Evolutionary conservation across 1,140 invertebrate species (phyloP).

Genomic region (Agrypnia vestita): DNA sequence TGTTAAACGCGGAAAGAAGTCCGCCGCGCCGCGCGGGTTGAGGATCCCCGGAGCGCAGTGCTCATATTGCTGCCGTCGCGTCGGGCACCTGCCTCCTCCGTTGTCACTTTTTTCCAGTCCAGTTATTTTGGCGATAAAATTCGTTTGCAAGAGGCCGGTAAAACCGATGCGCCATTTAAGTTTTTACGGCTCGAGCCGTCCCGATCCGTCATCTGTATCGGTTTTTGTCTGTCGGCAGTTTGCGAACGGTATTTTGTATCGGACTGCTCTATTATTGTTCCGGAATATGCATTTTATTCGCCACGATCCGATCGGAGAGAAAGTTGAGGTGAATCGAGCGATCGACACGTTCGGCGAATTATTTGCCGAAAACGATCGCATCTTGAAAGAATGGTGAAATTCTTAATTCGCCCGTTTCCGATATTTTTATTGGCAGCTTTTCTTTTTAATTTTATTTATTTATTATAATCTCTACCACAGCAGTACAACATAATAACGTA

Average conservation of each 20-base stretch:
- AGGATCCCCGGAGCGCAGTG: not conserved
- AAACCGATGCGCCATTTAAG: not conserved
- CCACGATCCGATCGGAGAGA: slow-evolving; percentile 3
- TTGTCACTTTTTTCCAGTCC: slow-evolving; percentile 47
- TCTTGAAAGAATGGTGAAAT: no score
- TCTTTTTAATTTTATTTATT: no score
- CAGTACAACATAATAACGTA: no score
- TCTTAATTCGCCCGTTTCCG: no score
- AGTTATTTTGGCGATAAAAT: slow-evolving; percentile 51
- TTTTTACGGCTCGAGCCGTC: slow-evolving; percentile 11
- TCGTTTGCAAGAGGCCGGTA: not conserved
- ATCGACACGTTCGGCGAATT: slow-evolving; percentile 14
- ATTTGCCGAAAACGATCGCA: no score
- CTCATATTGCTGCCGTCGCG: slow-evolving; percentile 28
- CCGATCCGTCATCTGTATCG: not conserved
- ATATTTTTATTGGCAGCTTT: no score
- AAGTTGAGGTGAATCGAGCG: not conserved
- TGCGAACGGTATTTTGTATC: slow-evolving; percentile 5
- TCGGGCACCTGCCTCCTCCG: slow-evolving; percentile 40
- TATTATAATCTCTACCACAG: no score
- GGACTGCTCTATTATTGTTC: not conserved
- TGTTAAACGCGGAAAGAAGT: no score
- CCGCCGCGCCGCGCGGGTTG: not conserved
- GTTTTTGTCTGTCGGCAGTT: not conserved
- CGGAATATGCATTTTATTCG: slow-evolving; percentile 6